Percentiles rank a stretch among this genome's conserved stretches.
Evolutionary conservation across 2,888 invertebrate genomes (phyloP).

Genomic region (Tineola bisselliella): DNA sequence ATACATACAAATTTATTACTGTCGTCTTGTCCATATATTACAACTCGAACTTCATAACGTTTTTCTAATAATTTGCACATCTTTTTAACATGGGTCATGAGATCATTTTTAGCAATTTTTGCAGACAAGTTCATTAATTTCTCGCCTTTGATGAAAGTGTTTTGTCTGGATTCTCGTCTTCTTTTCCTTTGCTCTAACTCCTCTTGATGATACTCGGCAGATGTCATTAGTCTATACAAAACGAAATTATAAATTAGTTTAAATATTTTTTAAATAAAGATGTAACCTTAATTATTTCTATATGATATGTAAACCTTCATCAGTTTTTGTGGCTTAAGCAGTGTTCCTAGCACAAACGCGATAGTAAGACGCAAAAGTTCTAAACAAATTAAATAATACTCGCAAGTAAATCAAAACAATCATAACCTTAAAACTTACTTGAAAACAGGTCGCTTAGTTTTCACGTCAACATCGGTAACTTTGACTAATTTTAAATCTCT

Average conservation of each 20-base stretch:
- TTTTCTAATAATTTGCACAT: constrained; percentile 74
- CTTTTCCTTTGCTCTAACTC: constrained; percentile 65
- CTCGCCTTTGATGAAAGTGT: constrained; percentile 63
- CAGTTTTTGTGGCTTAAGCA: too few relatives aligned
- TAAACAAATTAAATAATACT: too few relatives aligned
- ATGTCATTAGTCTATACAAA: constrained; percentile 68
- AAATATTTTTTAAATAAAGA: background rate
- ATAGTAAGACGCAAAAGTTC: too few relatives aligned
- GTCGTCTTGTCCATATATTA: constrained; percentile 59
- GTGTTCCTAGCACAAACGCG: too few relatives aligned
- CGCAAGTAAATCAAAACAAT: too few relatives aligned
- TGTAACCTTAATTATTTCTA: background rate
- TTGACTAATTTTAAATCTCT: constrained; percentile 76
- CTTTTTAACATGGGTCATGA: constrained; percentile 71
- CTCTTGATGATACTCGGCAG: constrained; percentile 71
- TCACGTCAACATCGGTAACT: constrained; percentile 72
- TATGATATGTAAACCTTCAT: too few relatives aligned
- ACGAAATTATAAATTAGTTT: background rate
- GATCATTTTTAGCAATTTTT: constrained; percentile 73
- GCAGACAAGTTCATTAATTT: constrained; percentile 71
- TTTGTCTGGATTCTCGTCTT: constrained; percentile 49
- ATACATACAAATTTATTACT: constrained; percentile 25
- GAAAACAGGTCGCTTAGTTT: constrained; percentile 74
- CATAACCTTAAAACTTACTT: constrained; percentile 48
- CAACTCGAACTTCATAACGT: constrained; percentile 70